Base-by-base conservation (phyloP, 2,113 vertebrate species). In the Cyanistes caeruleus region DNA sequence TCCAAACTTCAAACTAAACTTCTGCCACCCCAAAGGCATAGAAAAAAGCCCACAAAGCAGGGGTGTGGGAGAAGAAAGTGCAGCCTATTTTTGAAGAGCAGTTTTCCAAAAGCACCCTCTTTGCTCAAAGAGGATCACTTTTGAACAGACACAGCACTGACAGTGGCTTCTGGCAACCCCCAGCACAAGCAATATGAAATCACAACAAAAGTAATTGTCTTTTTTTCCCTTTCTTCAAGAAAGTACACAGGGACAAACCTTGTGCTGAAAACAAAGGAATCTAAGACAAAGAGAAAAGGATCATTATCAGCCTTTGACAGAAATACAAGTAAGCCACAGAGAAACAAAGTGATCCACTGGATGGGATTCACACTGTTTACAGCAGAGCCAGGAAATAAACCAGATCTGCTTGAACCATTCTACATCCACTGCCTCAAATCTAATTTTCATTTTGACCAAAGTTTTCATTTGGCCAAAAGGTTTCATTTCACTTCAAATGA, bases 41-140 rank as follows among this genome's bases (percentile, higher is more conserved):
- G 11, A 27, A 52, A 37, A 31, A 17, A 2, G 0, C 4, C 33
- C 31, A 44, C 7, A 69, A 41, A 53, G 14, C 11, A 49, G 2
- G 11, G 3, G 8, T 13, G 2, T 7, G 3, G 4, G 3, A 31
- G 3, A 20, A 49, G 16, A 13, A 63, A 30, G 11, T 25, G 27
- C 8, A 89, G 15, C 14, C 23, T 63, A 2, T 59, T 70, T 62
- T 46, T 25, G 51, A 78, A 79, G 58, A 25, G 24, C 2, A 55
- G 12, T 6, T 79, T 76, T 63, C 35, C 41, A 51, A 10, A 84
- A 85, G 19, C 4, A 4, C 13, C 10, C 1, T n/a, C n/a, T 55
- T 18, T 51, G 25, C 20, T 86, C 33, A 18, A 46, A 55, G 2
- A 24, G n/a, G 9, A 90, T 62, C 8, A 18, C 44, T 68, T 70